Percentiles rank a stretch among this genome's conserved stretches.
phyloP scores from a whole-genome alignment of 1,140 invertebrate genomes.

The Coptotermes formosanus region DNA sequence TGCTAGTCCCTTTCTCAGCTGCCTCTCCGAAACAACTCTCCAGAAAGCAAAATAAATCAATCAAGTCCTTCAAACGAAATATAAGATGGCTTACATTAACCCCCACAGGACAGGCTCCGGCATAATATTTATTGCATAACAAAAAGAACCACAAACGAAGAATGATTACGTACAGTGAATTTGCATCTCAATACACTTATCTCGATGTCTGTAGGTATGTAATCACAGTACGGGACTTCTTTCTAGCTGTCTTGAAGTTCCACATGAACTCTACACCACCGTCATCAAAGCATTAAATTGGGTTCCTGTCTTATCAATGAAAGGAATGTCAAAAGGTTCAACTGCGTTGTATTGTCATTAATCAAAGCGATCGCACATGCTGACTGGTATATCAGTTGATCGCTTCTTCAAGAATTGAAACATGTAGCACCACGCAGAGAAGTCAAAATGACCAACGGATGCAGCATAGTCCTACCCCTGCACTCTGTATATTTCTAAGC shows the following conservation, averaged over 20 bases:
- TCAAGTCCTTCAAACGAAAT: neutral
- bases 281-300: neutral
- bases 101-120: neutral
- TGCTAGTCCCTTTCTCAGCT: neutral
- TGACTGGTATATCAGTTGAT: neutral
- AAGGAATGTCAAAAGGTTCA: neutral
- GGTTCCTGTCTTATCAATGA: neutral
- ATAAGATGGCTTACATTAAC: neutral
- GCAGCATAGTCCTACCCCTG: neutral
- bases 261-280: neutral
- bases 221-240: neutral
- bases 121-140: neutral
- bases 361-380: slow-evolving; percentile 6
- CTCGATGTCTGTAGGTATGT: neutral
- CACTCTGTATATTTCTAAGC: no score
- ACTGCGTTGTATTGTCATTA: neutral
- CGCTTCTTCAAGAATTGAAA: slow-evolving; percentile 1
- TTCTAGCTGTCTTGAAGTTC: neutral
- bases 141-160: neutral
- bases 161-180: neutral
- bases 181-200: neutral
- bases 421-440: slow-evolving; percentile 2
- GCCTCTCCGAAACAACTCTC: neutral
- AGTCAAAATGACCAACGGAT: neutral
- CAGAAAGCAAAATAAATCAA: neutral